Conservation (phyloP, 1,140 invertebrate genomes). For the Pantala flavescens region DNA sequence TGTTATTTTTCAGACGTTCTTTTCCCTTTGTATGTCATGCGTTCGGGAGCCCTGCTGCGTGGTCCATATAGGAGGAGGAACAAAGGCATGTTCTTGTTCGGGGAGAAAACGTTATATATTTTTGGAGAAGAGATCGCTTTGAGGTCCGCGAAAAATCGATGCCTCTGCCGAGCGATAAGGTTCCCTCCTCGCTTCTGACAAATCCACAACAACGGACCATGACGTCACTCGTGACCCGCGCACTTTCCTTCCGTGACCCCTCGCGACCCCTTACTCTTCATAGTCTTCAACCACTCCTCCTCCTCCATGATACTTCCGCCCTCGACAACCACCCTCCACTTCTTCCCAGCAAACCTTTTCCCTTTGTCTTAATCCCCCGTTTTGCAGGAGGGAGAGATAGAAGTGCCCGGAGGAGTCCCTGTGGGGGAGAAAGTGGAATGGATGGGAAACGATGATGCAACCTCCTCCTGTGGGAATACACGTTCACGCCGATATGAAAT, state of each 20-base stretch:
- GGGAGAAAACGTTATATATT: not conserved
- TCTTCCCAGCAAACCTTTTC: not conserved
- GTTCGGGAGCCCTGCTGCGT: not conserved
- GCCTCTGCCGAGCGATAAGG: not conserved
- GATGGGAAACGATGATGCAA: too few relatives aligned
- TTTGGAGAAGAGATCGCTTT: not conserved
- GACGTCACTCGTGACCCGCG: not conserved
- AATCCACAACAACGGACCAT: not conserved
- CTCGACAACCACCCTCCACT: too few relatives aligned
- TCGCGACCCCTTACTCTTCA: not conserved
- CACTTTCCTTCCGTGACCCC: not conserved
- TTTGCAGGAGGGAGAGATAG: not conserved
- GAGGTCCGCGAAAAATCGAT: conserved; percentile 4
- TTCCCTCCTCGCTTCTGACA: not conserved
- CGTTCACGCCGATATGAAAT: too few relatives aligned
- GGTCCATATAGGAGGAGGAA: not conserved
- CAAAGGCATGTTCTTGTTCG: not conserved
- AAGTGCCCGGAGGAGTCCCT: too few relatives aligned
- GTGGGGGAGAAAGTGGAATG: too few relatives aligned
- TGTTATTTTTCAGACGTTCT: conserved; percentile 3
- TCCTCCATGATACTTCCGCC: not conserved
- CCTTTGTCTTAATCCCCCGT: not conserved
- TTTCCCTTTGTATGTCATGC: not conserved
- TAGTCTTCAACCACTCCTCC: not conserved
- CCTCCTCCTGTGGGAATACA: too few relatives aligned